phyloP scores from a whole-genome alignment of 2,797 vertebrate genomes.

The Microhierax caerulescens region DNA sequence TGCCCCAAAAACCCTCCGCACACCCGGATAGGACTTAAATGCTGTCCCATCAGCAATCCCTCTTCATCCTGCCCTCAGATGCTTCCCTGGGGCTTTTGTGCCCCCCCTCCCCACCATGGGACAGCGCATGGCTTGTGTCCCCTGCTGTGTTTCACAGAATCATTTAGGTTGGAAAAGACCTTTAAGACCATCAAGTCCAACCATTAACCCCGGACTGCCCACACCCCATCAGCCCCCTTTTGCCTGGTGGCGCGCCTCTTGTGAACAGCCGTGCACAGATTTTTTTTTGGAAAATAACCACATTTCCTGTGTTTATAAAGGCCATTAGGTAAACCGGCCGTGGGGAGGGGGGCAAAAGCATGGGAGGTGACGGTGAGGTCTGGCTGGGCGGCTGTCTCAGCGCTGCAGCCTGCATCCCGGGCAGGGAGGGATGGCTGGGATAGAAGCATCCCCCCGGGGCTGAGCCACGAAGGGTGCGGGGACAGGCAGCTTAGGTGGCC shows the following conservation, averaged over 20 bases:
- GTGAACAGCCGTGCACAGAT: neutral
- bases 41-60: neutral
- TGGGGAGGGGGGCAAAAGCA: neutral
- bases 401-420: rapidly evolving
- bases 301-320: conserved; percentile 67
- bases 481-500: rapidly evolving
- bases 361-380: neutral
- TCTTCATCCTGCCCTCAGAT: neutral
- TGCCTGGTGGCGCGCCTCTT: neutral
- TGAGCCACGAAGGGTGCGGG: rapidly evolving
- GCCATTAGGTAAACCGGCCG: neutral
- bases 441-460: rapidly evolving
- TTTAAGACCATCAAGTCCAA: too few relatives aligned
- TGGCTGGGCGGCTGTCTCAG: neutral
- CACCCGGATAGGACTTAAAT: neutral
- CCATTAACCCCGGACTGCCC: too few relatives aligned
- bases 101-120: rapidly evolving
- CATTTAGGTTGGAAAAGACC: too few relatives aligned
- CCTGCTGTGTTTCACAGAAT: neutral
- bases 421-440: neutral
- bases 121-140: rapidly evolving
- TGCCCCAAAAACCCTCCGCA: neutral
- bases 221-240: neutral
- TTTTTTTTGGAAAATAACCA: conserved; percentile 16
- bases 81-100: neutral